Evolutionary conservation across 2,797 vertebrate species (phyloP).

Genomic region (Sebastolobus altivelis): DNA sequence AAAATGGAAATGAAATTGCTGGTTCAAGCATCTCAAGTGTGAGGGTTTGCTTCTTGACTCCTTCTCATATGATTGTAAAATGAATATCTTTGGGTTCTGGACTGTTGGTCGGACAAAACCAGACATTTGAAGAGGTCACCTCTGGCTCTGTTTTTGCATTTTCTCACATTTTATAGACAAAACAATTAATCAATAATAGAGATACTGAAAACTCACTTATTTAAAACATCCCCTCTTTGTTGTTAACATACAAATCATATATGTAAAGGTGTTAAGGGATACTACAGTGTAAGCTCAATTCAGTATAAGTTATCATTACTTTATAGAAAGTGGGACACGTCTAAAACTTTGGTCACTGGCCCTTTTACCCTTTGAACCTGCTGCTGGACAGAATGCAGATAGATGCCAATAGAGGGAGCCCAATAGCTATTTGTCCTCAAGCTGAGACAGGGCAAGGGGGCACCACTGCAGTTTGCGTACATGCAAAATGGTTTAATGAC

Average conservation of each 20-base stretch:
- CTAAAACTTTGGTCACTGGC: background rate
- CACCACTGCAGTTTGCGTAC: conserved; percentile 29
- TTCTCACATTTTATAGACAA: background rate
- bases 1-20: background rate
- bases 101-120: background rate
- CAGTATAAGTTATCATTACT: background rate
- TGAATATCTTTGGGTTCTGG: background rate
- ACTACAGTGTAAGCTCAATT: background rate
- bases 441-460: conserved; percentile 18
- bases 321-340: background rate
- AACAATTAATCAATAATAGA: background rate
- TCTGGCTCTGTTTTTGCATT: background rate
- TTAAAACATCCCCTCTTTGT: background rate
- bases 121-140: background rate
- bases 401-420: conserved; percentile 83
- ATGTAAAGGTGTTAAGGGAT: background rate
- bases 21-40: background rate
- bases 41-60: background rate
- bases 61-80: background rate
- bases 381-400: conserved; percentile 51
- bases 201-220: background rate
- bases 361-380: conserved; percentile 20
- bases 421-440: conserved; percentile 73
- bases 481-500: conserved; percentile 44
- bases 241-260: background rate